Evolutionary conservation across 1,140 invertebrate genomes (phyloP).

Genomic region (Pollicipes pollicipes): DNA sequence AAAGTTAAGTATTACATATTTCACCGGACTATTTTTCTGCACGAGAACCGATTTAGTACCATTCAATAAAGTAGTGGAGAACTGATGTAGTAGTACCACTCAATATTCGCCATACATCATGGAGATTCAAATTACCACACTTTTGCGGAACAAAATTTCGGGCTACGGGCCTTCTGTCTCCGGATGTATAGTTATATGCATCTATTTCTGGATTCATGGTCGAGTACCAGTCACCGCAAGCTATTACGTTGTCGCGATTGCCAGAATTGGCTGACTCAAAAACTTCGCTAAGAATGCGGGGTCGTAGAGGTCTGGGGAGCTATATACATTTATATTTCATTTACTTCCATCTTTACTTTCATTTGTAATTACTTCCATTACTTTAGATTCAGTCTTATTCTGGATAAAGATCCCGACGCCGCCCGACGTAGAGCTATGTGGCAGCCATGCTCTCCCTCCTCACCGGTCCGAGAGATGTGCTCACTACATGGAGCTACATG

Average conservation of each 20-base stretch:
- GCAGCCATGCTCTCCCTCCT: not conserved
- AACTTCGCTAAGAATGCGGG: not conserved
- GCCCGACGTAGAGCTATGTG: not conserved
- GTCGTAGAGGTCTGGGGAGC: not conserved
- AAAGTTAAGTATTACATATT: not conserved
- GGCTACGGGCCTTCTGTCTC: not conserved
- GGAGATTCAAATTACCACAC: not conserved
- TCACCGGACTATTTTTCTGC: not conserved
- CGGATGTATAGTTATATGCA: not conserved
- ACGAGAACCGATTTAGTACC: not conserved
- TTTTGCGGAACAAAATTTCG: not conserved
- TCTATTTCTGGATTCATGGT: not conserved
- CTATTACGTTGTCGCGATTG: not conserved
- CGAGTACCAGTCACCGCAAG: not conserved
- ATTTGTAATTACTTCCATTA: not conserved
- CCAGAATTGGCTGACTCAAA: not conserved
- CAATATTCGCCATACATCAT: not conserved
- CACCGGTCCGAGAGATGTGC: not conserved
- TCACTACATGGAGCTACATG: not conserved
- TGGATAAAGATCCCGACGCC: not conserved
- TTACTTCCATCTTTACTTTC: not conserved
- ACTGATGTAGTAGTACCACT: not conserved
- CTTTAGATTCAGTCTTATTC: not conserved
- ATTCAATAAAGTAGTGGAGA: no score
- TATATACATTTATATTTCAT: not conserved